Evolutionary conservation across 2,888 invertebrate species (phyloP), one percentile per base, ranked within the genome.

Genomic region (Galeruca laticollis): DNA sequence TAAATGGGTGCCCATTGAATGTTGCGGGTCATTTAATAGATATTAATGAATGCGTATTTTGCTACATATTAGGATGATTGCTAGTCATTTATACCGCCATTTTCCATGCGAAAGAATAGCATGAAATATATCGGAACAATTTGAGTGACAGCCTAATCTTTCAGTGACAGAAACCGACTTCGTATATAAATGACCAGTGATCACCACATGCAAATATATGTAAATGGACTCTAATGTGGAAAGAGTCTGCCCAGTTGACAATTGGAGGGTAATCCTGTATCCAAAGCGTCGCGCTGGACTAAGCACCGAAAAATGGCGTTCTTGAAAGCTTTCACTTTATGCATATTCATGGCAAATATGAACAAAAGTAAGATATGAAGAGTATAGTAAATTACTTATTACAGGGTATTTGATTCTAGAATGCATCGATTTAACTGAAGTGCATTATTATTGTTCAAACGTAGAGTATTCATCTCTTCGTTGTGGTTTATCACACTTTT

Each of bases 121-220:
- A 76, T 81, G 79, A 82, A 81, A 82, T 81, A 82, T 81, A 81
- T 79, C 78, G 80, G 78, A 79, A 77, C 78, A 80, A 66, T 81
- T 82, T 83, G 84, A 83, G 78, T 82, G 84, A 84, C 84, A 83
- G 83, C 57, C 79, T 85, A 85, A 85, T 84, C 84, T 82, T 83
- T 84, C 82, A 83, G 80, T 84, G 84, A 84, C 84, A 83, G 80
- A 79, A 75, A 77, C 82, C 82, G 81, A 81, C 80, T 82, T 82
- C 80, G 82, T 81, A 83, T 83, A 85, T 85, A 85, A 85, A 85
- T 84, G 84, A 81, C 83, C 83, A 81, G 76, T 80, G 83, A 83
- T 83, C 81, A 81, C 78, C 82, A 80, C 81, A 85, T 85, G 84
- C 84, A 85, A 84, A 84, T 85, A 80, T 78, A 85, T 85, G 84